Conservation (phyloP, 2,797 vertebrate species). For the Anabas testudineus region DNA sequence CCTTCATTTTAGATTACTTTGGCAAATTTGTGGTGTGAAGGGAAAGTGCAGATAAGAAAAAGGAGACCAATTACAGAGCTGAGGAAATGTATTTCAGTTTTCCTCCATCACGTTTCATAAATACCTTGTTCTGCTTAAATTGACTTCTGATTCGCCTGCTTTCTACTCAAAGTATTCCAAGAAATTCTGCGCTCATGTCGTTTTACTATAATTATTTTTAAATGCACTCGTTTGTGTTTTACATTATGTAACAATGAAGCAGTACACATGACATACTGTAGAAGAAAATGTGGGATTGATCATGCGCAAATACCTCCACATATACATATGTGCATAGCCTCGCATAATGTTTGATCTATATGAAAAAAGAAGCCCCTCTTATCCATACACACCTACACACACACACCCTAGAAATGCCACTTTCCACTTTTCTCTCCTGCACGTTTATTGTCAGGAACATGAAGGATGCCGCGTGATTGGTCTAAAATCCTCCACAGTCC, state of each 20-base stretch:
- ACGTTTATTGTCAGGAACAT: slow-evolving; percentile 54
- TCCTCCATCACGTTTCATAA: slow-evolving; percentile 10
- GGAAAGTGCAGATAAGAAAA: slow-evolving; percentile 28
- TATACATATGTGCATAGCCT: slow-evolving; percentile 4
- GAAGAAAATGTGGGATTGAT: neutral
- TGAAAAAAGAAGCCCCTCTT: slow-evolving; percentile 15
- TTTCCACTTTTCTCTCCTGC: slow-evolving; percentile 43
- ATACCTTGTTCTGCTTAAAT: slow-evolving; percentile 7
- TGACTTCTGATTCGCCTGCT: neutral
- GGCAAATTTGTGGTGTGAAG: slow-evolving; percentile 15
- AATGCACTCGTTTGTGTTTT: neutral
- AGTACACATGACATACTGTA: neutral
- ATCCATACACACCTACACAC: slow-evolving; percentile 46
- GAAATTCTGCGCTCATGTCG: neutral
- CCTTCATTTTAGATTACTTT: slow-evolving; percentile 38
- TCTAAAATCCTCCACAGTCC: slow-evolving; percentile 66
- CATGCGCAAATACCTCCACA: slow-evolving; percentile 1
- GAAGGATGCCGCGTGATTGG: slow-evolving; percentile 61
- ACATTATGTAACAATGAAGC: slow-evolving; percentile 9
- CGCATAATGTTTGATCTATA: slow-evolving; percentile 23
- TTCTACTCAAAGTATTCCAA: slow-evolving; percentile 7
- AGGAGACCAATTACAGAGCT: slow-evolving; percentile 43
- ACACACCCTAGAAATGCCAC: slow-evolving; percentile 44
- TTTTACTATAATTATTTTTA: neutral
- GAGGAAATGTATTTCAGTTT: slow-evolving; percentile 26